phyloP scores from a whole-genome alignment of 2,797 vertebrate species.

The Agapornis canus region DNA sequence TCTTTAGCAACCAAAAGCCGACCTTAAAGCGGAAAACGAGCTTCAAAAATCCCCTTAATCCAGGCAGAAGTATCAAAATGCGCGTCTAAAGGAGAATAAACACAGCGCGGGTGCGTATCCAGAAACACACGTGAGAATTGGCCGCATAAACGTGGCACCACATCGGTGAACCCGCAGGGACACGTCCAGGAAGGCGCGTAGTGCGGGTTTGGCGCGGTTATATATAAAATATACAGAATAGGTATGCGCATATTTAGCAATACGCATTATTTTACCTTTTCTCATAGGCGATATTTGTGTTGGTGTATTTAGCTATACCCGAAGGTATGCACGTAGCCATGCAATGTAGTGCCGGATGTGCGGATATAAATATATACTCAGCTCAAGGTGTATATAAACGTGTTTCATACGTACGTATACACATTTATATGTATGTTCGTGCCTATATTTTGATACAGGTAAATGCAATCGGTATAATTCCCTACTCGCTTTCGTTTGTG shows the following conservation, averaged over 20 bases:
- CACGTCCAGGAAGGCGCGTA: not conserved
- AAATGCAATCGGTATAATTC: not conserved
- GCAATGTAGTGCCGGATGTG: not conserved
- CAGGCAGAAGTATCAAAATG: not conserved
- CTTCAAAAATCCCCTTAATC: not conserved
- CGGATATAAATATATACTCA: constrained; percentile 9
- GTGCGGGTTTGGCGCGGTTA: not conserved
- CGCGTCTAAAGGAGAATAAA: not conserved
- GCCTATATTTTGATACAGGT: not conserved
- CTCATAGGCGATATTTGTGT: not conserved
- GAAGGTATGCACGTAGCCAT: not conserved
- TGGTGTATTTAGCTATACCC: not conserved
- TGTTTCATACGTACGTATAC: not conserved
- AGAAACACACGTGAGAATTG: not conserved
- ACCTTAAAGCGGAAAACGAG: not conserved
- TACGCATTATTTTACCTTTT: not conserved
- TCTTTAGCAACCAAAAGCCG: not conserved
- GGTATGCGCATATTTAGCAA: not conserved
- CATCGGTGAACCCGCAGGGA: not conserved
- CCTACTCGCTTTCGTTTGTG: not conserved
- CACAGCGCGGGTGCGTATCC: accelerated
- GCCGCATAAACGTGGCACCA: not conserved
- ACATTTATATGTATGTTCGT: not conserved
- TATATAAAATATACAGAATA: not conserved
- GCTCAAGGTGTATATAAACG: not conserved